A percentile compares a stretch with the other conserved stretches of the same genome.
Conservation (phyloP, 2,113 vertebrate species). For the Morone saxatilis region DNA sequence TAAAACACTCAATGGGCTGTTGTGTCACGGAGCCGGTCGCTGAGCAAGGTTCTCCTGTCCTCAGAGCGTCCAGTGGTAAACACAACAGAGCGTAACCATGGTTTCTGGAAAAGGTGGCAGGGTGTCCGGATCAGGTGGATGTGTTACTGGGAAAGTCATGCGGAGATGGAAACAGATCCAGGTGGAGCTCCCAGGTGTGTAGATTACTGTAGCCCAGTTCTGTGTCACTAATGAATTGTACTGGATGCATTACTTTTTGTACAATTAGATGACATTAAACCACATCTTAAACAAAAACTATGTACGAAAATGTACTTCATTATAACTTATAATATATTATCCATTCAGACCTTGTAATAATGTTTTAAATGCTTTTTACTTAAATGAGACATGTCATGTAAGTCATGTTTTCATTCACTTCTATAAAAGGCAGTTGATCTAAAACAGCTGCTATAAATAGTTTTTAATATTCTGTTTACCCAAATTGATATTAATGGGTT, state of each 20-base stretch:
- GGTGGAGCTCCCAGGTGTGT: constrained; percentile 59
- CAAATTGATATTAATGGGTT: neutral
- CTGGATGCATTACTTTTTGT: constrained; percentile 29
- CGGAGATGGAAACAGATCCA: constrained; percentile 62
- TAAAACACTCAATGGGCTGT: constrained; percentile 50
- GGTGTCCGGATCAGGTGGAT: constrained; percentile 52
- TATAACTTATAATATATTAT: no score
- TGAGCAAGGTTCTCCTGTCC: constrained; percentile 32
- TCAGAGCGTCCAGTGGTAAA: constrained; percentile 49
- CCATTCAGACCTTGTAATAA: neutral
- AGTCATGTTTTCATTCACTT: neutral
- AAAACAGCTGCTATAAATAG: neutral
- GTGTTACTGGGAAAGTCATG: constrained; percentile 31
- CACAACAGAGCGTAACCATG: constrained; percentile 62
- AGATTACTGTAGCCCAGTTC: constrained; percentile 38
- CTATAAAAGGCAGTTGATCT: neutral
- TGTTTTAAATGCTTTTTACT: neutral
- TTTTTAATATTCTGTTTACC: neutral
- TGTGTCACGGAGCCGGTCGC: constrained; percentile 37
- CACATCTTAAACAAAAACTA: neutral
- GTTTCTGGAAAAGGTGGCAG: constrained; percentile 51
- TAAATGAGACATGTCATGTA: neutral
- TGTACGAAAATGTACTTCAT: neutral
- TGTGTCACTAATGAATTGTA: constrained; percentile 65
- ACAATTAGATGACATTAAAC: neutral